Evolutionary conservation across 2,888 invertebrate species (phyloP), one percentile per base, ranked within the genome.

Genomic region (Lumbricus terrestris): DNA sequence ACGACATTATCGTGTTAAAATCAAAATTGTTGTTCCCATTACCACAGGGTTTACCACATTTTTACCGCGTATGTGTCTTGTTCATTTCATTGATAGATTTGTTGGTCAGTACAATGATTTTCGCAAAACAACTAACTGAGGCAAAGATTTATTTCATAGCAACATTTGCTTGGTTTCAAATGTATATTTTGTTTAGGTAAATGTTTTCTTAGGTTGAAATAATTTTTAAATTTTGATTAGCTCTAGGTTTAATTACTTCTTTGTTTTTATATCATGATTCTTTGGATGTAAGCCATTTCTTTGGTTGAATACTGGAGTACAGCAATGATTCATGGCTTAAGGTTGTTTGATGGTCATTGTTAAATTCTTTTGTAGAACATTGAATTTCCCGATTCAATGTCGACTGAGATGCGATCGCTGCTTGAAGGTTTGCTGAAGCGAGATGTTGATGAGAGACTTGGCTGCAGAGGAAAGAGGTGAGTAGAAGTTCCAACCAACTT

Each of bases 351-450:
- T 20, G 20, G 47, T n/a, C n/a, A n/a, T 47, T 47, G 15, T 47
- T 40, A 6, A 15, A 6, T 42, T 47, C 29, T 29, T 18, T 42
- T 40, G 23, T 88, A 98, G 98, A 99, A 98, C 95, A 98, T 99
- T 93, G 99, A 99, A 95, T 96, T 99, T 94, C 99, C 99, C 37
- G 99, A 99, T 95, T 97, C 98, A 92, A 99, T 99, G 96, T 98
- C 98, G 92, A 96, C 97, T 93, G 99, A 98, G 95, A 96, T 99
- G 95, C 97, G 97, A 95, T 97, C 97, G 93, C 96, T 99, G 93
- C 96, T 99, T 93, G 99, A 99, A 95, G 97, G 98, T 82, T 96
- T 99, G 93, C 96, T 99, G 93, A 97, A 97, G 95, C 96, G 99
- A 93, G 98, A 99, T 95, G 98, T 99, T 93, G 97, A 97, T 94